These are phyloP conservation scores for Lasioglossum morio DNA, from an alignment of 2,888 invertebrate species.

Conservation along the genomic window DNA sequence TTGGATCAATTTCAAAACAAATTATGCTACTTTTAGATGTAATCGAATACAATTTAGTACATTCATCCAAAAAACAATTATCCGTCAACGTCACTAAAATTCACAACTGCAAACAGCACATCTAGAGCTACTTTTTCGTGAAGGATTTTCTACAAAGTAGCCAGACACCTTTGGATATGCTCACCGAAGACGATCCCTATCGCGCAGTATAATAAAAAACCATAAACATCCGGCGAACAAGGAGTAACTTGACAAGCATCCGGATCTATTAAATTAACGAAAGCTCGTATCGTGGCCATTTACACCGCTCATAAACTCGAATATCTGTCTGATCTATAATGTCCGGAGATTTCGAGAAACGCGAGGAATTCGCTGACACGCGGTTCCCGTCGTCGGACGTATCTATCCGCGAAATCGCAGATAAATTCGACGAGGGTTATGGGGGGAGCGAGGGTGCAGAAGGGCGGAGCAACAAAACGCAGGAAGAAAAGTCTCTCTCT, in stretches of 20 bases:
- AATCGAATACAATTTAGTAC: too few species aligned
- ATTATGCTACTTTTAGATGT: not conserved
- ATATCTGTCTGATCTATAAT: slow-evolving; percentile 22
- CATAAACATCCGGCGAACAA: not conserved
- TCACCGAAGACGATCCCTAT: not conserved
- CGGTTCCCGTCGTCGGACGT: slow-evolving; percentile 30
- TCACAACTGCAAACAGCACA: too few species aligned
- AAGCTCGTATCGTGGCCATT: slow-evolving; percentile 2
- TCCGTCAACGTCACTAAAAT: not conserved
- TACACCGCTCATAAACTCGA: slow-evolving; percentile 13
- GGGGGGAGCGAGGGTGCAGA: slow-evolving; percentile 27
- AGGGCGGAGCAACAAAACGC: slow-evolving; percentile 30
- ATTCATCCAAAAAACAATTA: not conserved
- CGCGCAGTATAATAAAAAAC: not conserved
- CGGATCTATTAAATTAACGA: slow-evolving; percentile 9
- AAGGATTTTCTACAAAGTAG: not conserved
- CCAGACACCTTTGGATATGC: not conserved
- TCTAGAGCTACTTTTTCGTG: too few species aligned
- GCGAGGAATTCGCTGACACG: slow-evolving; percentile 34
- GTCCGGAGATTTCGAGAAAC: slow-evolving; percentile 16
- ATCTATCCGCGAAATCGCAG: slow-evolving; percentile 58
- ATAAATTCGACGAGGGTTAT: slow-evolving; percentile 71
- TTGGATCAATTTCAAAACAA: not conserved
- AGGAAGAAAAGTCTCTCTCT: slow-evolving; percentile 54
- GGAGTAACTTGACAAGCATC: not conserved